A percentile compares a stretch with the other conserved stretches of the same genome.
Conservation (phyloP, 2,113 vertebrate genomes). For the Larimichthys crocea region DNA sequence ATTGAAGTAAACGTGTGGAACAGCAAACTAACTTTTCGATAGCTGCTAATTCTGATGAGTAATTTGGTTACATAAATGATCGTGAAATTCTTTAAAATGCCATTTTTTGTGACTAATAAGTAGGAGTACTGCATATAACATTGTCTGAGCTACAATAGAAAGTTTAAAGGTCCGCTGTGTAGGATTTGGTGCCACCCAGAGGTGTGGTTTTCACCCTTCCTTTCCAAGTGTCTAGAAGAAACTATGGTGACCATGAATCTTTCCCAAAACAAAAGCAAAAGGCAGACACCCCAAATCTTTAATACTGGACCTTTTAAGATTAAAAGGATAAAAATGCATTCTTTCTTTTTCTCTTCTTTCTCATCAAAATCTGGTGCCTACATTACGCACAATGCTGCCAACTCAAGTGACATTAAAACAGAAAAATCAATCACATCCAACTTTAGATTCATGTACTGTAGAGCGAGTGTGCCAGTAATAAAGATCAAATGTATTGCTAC, state of each 20-base stretch:
- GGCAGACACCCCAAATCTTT: no score
- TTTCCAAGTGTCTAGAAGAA: no score
- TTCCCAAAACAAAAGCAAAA: no score
- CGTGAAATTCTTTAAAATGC: no score
- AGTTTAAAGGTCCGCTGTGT: not conserved
- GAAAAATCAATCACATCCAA: no score
- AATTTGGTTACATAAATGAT: not conserved
- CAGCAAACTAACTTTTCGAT: no score
- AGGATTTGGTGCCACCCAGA: no score
- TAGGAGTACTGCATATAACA: not conserved
- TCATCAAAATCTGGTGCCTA: not conserved
- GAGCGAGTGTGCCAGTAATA: not conserved
- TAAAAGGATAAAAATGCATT: no score
- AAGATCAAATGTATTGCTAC: not conserved
- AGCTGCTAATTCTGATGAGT: not conserved
- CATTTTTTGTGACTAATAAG: not conserved
- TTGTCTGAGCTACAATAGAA: not conserved
- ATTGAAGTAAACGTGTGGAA: not conserved
- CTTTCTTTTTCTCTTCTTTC: not conserved
- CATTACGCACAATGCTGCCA: constrained; percentile 13
- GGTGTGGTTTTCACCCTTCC: no score
- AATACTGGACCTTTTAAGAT: no score
- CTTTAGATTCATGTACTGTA: not conserved
- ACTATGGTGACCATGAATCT: no score
- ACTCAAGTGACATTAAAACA: no score